Evolutionary conservation across 2,888 invertebrate genomes (phyloP).

Genomic region (Abrostola triplasia): DNA sequence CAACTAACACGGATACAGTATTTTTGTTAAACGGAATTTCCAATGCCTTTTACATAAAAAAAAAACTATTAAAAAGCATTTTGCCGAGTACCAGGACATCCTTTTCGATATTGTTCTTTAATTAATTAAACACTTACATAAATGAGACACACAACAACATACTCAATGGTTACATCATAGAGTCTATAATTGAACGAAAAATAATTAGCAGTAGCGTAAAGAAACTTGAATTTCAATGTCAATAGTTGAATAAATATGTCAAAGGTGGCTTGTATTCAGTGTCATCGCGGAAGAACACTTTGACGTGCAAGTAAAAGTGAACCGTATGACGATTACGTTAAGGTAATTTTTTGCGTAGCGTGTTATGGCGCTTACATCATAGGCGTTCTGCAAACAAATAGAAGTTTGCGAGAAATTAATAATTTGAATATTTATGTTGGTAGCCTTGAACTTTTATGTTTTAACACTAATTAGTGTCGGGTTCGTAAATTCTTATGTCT

Average conservation of each 20-base stretch:
- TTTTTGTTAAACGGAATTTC: constrained; percentile 5
- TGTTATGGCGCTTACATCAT: constrained; percentile 29
- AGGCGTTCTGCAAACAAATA: constrained; percentile 34
- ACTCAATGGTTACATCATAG: constrained; percentile 23
- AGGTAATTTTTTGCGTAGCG: constrained; percentile 22
- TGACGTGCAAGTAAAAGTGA: constrained; percentile 34
- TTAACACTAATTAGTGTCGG: constrained; percentile 26
- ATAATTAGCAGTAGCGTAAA: constrained; percentile 26
- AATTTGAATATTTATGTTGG: constrained; percentile 25
- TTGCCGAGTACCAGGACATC: constrained; percentile 34
- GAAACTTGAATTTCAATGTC: constrained; percentile 63
- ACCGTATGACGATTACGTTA: constrained; percentile 22
- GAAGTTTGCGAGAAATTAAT: constrained; percentile 31
- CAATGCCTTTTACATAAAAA: background rate
- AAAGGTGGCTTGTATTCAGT: constrained; percentile 56
- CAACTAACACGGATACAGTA: constrained; percentile 19
- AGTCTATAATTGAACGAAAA: constrained; percentile 27
- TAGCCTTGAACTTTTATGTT: constrained; percentile 41
- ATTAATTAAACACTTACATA: constrained; percentile 20
- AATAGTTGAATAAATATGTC: constrained; percentile 62
- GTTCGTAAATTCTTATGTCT: constrained; percentile 23
- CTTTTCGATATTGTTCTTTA: constrained; percentile 25
- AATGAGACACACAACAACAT: background rate
- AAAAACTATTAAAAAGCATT: background rate
- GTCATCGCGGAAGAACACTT: constrained; percentile 55